These are phyloP conservation scores for Stenodera caucasica DNA, from an alignment of 2,888 invertebrate species.

Conservation along the genomic window DNA sequence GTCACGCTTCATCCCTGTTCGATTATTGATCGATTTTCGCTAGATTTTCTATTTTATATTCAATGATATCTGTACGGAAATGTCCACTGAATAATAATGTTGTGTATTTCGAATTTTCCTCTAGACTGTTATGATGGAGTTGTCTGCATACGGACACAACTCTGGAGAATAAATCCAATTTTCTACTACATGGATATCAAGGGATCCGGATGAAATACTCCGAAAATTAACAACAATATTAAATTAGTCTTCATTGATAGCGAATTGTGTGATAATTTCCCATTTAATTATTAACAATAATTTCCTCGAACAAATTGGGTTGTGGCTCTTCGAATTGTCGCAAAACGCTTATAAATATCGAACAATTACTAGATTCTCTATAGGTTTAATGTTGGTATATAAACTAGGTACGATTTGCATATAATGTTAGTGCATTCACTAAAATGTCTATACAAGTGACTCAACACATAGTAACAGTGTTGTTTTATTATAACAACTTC, in stretches of 20 bases:
- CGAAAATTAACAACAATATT: not conserved
- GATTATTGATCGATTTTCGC: too few relatives aligned
- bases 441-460: conserved; percentile 10
- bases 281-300: too few relatives aligned
- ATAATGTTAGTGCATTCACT: conserved; percentile 2
- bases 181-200: not conserved
- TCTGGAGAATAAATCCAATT: conserved; percentile 5
- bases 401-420: not conserved
- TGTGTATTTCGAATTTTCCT: conserved; percentile 1
- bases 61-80: too few relatives aligned
- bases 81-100: not conserved
- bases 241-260: not conserved
- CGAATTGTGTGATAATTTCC: too few relatives aligned
- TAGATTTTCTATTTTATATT: too few relatives aligned
- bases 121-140: not conserved
- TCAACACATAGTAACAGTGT: conserved; percentile 22
- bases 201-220: not conserved
- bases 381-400: not conserved
- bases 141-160: not conserved
- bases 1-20: too few relatives aligned
- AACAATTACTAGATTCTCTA: conserved; percentile 1
- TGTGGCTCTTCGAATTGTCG: not conserved
- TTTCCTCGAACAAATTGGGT: not conserved
- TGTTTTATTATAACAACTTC: conserved; percentile 21
- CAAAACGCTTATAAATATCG: not conserved